Percentiles rank a stretch among this genome's conserved stretches.
Conservation (phyloP, 2,888 invertebrate genomes). For the Tuberolachnus salignus region DNA sequence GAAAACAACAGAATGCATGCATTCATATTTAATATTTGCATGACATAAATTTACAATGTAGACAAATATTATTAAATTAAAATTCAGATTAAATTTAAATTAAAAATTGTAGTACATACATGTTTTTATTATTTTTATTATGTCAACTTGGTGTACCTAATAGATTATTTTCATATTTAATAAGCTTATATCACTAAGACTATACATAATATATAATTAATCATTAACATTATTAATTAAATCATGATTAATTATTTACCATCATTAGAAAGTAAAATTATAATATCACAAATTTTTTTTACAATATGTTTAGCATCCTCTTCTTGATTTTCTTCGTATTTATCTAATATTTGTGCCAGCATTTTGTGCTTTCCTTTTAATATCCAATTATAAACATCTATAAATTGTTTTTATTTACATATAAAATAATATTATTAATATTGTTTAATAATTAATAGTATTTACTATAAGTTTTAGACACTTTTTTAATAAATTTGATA, state of each 20-base stretch:
- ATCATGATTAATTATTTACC: too few relatives aligned
- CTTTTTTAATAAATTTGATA: slow-evolving; percentile 48
- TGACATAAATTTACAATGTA: too few relatives aligned
- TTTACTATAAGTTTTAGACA: slow-evolving; percentile 45
- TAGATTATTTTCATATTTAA: too few relatives aligned
- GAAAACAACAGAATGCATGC: too few relatives aligned
- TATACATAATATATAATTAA: too few relatives aligned
- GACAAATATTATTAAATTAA: background rate
- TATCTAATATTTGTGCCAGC: slow-evolving; percentile 33
- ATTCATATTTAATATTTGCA: too few relatives aligned
- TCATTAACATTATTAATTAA: background rate
- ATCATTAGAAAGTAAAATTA: slow-evolving; percentile 42
- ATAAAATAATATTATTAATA: background rate
- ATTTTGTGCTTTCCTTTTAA: slow-evolving; percentile 36
- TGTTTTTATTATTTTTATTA: background rate
- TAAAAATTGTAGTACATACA: too few relatives aligned
- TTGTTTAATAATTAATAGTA: background rate
- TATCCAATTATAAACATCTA: slow-evolving; percentile 46
- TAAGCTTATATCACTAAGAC: too few relatives aligned
- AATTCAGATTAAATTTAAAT: background rate
- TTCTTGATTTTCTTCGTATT: slow-evolving; percentile 45
- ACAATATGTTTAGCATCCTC: slow-evolving; percentile 26
- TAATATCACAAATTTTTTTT: slow-evolving; percentile 45
- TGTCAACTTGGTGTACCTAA: background rate
- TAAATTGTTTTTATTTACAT: slow-evolving; percentile 1